Evolutionary conservation across 2,888 invertebrate genomes (phyloP), one percentile per base, ranked within the genome.

Genomic region (Cheilosia scutellata): DNA sequence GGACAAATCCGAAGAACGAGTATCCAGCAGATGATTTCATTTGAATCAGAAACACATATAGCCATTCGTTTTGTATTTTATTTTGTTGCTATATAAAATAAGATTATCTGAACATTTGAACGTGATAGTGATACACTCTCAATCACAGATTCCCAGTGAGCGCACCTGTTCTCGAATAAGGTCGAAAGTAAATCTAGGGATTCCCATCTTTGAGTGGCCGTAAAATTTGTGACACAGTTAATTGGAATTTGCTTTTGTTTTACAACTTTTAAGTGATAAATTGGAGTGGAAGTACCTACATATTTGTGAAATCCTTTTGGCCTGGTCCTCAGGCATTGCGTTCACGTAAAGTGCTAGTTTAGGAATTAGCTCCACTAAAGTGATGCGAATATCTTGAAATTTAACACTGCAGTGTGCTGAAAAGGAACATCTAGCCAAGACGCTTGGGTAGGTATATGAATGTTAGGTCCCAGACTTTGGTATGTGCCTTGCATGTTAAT

Each of bases 61-160:
- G 5, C 51, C 25, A 57, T 53, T 82, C 77, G 57, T 55, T 44
- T 71, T 60, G 25, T 29, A 31, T 37, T 37, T 58, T 49, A 9
- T 49, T 44, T 72, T 33, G 16, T 58, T 37, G 25, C 47, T 25
- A 83, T 75, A 63, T 42, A 42, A 57, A 68, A 77, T 68, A 33
- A 53, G 51, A 82, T 65, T 53, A 72, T 72, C 78, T 77, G 55
- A 37, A 57, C 62, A 60, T 37, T 76, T 71, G 71, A 70, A 51
- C 44, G 51, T 40, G 57, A 42, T n/a, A n/a, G 33, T 20, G 20
- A 20, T 20, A 20, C 20, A 20, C 20, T 20, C 20, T 20, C 20
- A 20, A 20, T 20, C 20, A 20, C 20, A 20, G 20, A 20, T 20
- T 20, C 20, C 20, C 20, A 20, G 20, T 20, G 20, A 5, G 29